phyloP scores from a whole-genome alignment of 2,797 vertebrate genomes.

The Cercopithecus hamlyni region DNA sequence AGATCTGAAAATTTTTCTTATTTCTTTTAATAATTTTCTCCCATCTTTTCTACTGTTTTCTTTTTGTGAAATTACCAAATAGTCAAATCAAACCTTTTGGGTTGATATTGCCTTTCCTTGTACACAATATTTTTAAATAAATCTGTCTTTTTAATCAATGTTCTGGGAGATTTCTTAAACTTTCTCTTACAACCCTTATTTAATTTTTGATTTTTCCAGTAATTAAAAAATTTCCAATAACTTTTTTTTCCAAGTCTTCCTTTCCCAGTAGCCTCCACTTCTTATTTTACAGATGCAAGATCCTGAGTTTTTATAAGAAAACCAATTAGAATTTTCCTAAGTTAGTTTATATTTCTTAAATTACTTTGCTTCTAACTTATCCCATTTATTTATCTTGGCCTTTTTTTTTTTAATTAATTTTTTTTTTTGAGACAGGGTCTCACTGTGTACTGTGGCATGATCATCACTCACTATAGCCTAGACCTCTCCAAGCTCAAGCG shows the following conservation, averaged over 20 bases:
- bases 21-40: not conserved
- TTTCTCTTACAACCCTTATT: not conserved
- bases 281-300: not conserved
- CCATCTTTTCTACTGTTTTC: not conserved
- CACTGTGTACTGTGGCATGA: not conserved
- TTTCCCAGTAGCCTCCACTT: not conserved
- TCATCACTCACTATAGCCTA: not conserved
- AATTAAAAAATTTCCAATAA: not conserved
- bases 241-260: not conserved
- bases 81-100: not conserved
- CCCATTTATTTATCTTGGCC: not conserved
- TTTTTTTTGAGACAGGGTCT: not conserved
- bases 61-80: not conserved
- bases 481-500: not conserved
- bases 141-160: not conserved
- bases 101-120: not conserved
- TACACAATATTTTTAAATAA: not conserved
- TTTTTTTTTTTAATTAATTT: not conserved
- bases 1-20: not conserved
- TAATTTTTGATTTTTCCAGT: not conserved
- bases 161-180: constrained; percentile 13
- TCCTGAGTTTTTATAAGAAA: not conserved
- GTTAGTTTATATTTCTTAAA: constrained; percentile 19
- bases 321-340: not conserved
- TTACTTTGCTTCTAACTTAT: not conserved